A percentile compares a stretch with the other conserved stretches of the same genome.
Evolutionary conservation across 2,797 vertebrate genomes (phyloP).

Genomic region (Choloepus didactylus): DNA sequence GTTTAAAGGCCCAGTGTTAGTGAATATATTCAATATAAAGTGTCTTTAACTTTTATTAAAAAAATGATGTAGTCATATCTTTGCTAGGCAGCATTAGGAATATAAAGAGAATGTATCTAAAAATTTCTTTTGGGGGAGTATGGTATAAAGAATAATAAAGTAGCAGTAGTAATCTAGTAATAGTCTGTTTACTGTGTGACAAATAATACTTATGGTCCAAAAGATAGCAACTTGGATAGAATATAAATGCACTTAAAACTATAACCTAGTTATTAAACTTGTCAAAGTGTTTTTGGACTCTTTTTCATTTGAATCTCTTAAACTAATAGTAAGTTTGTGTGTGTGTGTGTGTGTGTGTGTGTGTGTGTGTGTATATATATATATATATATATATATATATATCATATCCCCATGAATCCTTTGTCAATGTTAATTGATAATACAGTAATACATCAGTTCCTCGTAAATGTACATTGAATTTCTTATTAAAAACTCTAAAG

Average conservation of each 20-base stretch:
- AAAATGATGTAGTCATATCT: neutral
- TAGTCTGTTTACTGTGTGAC: neutral
- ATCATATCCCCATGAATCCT: neutral
- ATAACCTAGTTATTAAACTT: neutral
- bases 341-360: no score
- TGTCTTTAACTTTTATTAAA: neutral
- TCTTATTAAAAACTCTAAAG: neutral
- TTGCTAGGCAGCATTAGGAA: slow-evolving; percentile 1
- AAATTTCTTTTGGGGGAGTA: neutral
- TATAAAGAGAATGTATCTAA: slow-evolving; percentile 17
- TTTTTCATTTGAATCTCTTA: slow-evolving; percentile 39
- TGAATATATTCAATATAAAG: neutral
- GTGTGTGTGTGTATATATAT: no score
- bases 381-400: neutral
- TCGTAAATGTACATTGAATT: slow-evolving; percentile 50
- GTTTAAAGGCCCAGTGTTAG: neutral
- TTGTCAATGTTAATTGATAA: slow-evolving; percentile 25
- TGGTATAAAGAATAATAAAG: slow-evolving; percentile 7
- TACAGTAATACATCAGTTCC: neutral
- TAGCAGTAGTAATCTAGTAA: neutral
- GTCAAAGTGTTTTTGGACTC: slow-evolving; percentile 6
- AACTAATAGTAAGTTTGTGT: neutral
- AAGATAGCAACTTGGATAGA: slow-evolving; percentile 9
- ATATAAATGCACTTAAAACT: neutral
- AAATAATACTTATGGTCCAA: neutral